Conservation (phyloP, 2,797 vertebrate species). For the Sarcoramphus papa region DNA sequence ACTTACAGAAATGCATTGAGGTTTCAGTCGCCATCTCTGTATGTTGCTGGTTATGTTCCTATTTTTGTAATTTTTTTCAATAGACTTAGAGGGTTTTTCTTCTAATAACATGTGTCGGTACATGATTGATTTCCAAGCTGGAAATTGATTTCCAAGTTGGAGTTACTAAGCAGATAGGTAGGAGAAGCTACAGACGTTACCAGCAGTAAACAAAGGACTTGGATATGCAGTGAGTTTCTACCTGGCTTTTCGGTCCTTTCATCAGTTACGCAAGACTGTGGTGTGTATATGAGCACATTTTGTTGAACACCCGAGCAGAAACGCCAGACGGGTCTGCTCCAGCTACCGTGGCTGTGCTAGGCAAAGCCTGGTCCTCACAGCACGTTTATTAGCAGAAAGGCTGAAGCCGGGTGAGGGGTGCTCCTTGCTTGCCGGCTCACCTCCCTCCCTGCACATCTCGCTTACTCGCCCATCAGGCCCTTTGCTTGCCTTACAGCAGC, state of each 20-base stretch:
- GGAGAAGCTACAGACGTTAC: not conserved
- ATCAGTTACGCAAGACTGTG: not conserved
- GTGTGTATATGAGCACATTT: fast-evolving
- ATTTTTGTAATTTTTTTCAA: not conserved
- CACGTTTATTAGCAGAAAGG: not conserved
- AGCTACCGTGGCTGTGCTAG: not conserved
- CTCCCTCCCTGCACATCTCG: not conserved
- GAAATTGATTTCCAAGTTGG: not conserved
- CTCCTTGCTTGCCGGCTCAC: fast-evolving
- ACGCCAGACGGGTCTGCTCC: fast-evolving
- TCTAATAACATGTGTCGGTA: not conserved
- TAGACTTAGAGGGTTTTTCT: not conserved
- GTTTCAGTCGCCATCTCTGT: not conserved
- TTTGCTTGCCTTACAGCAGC: conserved; percentile 67
- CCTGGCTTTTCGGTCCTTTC: not conserved
- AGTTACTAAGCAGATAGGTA: not conserved
- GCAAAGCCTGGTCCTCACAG: fast-evolving
- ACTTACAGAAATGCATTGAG: not conserved
- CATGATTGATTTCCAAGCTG: not conserved
- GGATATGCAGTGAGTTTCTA: not conserved
- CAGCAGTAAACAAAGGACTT: not conserved
- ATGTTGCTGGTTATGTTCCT: not conserved
- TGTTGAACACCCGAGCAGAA: not conserved
- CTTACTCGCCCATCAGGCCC: not conserved
- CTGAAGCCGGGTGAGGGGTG: not conserved